Percentiles rank a stretch among this genome's conserved stretches.
phyloP scores from a whole-genome alignment of 1,140 invertebrate genomes.

The Ditylenchus dipsaci region DNA sequence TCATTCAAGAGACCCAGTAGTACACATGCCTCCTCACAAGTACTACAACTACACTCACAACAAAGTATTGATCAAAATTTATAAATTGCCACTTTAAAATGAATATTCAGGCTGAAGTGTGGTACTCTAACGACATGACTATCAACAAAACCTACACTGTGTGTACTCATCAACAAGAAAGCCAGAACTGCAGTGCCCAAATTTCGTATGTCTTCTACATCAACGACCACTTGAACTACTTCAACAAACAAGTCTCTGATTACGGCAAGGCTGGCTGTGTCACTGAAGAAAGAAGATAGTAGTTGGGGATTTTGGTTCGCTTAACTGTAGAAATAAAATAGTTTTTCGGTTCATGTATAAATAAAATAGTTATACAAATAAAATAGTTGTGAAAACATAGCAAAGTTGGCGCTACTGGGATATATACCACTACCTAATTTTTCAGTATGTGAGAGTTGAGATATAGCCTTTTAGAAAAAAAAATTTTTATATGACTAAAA shows the following conservation, averaged over 20 bases:
- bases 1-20: slow-evolving; percentile 36
- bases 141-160: neutral
- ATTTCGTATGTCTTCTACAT: neutral
- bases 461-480: too few relatives aligned
- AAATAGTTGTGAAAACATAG: too few relatives aligned
- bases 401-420: too few relatives aligned
- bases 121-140: slow-evolving; percentile 1
- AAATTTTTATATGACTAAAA: too few relatives aligned
- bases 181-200: neutral
- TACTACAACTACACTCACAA: slow-evolving; percentile 40
- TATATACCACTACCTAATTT: too few relatives aligned
- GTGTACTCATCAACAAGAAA: neutral
- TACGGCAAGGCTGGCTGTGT: neutral
- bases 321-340: too few relatives aligned
- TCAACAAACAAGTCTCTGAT: neutral
- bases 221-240: neutral
- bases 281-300: too few relatives aligned
- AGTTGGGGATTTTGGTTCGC: too few relatives aligned
- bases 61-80: slow-evolving; percentile 21
- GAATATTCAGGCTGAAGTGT: neutral
- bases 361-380: too few relatives aligned
- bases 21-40: slow-evolving; percentile 35
- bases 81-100: too few relatives aligned
- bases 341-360: too few relatives aligned
- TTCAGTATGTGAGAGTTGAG: too few relatives aligned